Evolutionary conservation across 2,888 invertebrate species (phyloP), one percentile per base, ranked within the genome.

Genomic region (Argynnis bischoffii): DNA sequence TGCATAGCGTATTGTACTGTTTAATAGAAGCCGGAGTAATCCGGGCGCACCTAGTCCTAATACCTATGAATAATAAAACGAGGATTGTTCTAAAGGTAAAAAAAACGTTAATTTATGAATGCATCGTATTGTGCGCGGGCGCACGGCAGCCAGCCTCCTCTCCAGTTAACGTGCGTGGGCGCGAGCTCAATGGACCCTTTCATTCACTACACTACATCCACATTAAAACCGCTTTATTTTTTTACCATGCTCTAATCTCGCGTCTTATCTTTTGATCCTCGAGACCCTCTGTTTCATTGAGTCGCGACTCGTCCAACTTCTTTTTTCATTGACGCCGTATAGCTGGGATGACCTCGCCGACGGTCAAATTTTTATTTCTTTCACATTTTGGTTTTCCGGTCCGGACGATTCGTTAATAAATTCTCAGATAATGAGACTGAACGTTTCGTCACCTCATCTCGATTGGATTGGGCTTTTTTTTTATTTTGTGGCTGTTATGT

Each of bases 391-490:
- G 92, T 92, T 92, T 92, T 91, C 92, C 92, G 92, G 92, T 92
- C 90, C 85, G 84, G 77, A 75, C 91, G 90, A 91, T 91, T 92
- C 92, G 92, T 92, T 92, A 92, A 92, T 92, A 92, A 92, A 92
- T 92, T 92, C 92, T 88, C 90, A 90, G 92, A 92, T 92, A 92
- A 92, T 92, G 92, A 92, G 91, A 90, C 91, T 91, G 92, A 92
- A 90, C 92, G 92, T 92, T 92, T 92, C 92, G 91, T 92, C 92
- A 92, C 92, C 92, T 92, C 92, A 84, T 87, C 90, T 90, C 90
- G 91, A 92, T 92, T 91, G 91, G 88, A 89, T 88, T 87, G 82
- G 83, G 82, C 88, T 88, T 86, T 86, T 18, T n/a, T 18, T 86
- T 83, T 78, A 82, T 83, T 89, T 90, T 90, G 88, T 77, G 86